Evolutionary conservation across 2,797 vertebrate species (phyloP), one percentile per base, ranked within the genome.

Genomic region (Fratercula arctica): DNA sequence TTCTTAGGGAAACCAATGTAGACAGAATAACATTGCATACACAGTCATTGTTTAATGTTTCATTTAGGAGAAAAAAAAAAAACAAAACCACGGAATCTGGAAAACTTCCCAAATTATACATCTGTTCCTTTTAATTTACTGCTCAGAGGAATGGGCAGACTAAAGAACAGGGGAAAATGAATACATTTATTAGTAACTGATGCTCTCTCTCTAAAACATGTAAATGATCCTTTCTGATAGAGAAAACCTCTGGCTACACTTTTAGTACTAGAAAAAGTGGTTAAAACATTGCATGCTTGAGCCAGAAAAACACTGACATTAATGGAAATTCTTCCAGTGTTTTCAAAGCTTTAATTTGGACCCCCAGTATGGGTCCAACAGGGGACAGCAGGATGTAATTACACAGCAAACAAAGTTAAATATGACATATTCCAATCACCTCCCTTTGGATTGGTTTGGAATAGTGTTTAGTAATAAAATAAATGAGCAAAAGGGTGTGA

Each of bases 61-160:
- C 64, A 68, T 19, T 96, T 78, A 57, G 50, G 8, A 83, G 20
- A 37, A 73, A 83, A 89, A 74, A 26, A 83, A 20, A 45, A 82
- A 80, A 82, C 59, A 25, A n/a, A n/a, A n/a, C 3, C 3, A 46
- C 3, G 43, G 8, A 93, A 75, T 83, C 60, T 89, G 68, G 89
- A 96, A 85, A 85, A 33, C 25, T 81, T 95, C 91, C 87, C 64
- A 63, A 92, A 75, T 84, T 54, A 56, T 90, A 66, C 59, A 92
- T 91, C 82, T 95, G 82, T 78, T 95, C 61, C 57, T 86, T 95
- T 95, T 84, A 91, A 96, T 93, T 84, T 90, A 63, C 63, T 66
- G 16, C 43, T 86, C 50, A 51, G 50, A 96, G 57, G 33, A 86
- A 82, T 69, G 28, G 20, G 57, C 7, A 86, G 29, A 84, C 7